Evolutionary conservation across 2,113 vertebrate species (phyloP), one percentile per base, ranked within the genome.

Genomic region (Callionymus lyra): DNA sequence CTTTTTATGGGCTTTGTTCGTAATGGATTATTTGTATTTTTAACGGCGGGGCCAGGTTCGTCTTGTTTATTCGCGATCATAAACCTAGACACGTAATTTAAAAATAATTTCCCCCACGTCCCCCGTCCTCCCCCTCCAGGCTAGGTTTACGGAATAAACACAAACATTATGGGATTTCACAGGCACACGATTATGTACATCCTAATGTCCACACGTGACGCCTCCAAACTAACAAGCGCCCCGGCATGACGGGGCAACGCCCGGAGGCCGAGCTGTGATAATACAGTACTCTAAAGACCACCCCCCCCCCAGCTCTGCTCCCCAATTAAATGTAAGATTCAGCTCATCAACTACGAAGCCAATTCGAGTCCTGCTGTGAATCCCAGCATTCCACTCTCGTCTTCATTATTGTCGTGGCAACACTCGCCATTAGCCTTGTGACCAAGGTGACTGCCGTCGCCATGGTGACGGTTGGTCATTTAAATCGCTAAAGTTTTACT

Each of bases 161-260:
- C 71, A 66, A 73, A 81, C 53, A 47, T 76, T 59, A 73, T 80
- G 68, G 56, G 71, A 70, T 70, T 77, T 76, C 70, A 80, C 78
- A 76, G 76, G 72, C 78, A 83, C 78, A 76, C 78, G 55, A 71
- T 74, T 83, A 81, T 83, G 68, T 83, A 83, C 80, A 83, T 56
- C 72, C 70, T 55, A 59, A 38, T 56, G 36, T 44, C 60, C 58
- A 41, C 54, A 55, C 16, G n/a, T n/a, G 8, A 27, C 21, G 21
- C 21, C 21, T 27, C 21, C 21, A 27, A 27, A 27, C 21, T 27
- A 27, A 27, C 21, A 27, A 27, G 21, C 21, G 8, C 21, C n/a
- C 21, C 21, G 21, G 21, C 21, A 27, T 27, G 21, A 27, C 21
- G 8, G 21, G 21, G 21, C 21, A 27, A 5, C 21, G 8, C 21